Evolutionary conservation across 1,140 invertebrate genomes (phyloP).

Genomic region (Drosophila truncata): DNA sequence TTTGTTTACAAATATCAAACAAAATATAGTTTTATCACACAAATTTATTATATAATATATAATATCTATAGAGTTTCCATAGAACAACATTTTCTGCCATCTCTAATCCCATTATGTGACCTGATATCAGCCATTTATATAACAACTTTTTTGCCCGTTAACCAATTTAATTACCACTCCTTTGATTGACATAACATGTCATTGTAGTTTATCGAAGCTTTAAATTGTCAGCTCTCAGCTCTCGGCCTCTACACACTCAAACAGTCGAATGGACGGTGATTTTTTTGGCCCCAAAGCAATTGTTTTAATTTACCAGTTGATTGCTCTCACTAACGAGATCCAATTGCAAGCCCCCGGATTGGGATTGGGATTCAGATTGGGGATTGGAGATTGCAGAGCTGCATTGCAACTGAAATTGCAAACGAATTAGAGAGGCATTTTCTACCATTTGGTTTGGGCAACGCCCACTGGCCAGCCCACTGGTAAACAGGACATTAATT

Average conservation of each 20-base stretch:
- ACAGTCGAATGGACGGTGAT: conserved; percentile 1
- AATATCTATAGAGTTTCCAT: background rate
- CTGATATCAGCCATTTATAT: background rate
- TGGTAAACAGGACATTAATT: conserved; percentile 77
- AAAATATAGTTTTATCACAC: background rate
- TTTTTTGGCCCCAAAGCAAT: conserved; percentile 41
- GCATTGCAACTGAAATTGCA: conserved; percentile 31
- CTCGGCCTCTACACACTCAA: background rate
- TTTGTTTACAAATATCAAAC: background rate
- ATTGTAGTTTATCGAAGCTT: conserved; percentile 27
- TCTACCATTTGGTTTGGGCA: conserved; percentile 31
- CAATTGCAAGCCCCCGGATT: conserved; percentile 57
- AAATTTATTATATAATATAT: background rate
- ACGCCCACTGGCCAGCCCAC: background rate
- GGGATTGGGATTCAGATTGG: conserved; percentile 7
- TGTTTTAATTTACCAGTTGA: conserved; percentile 79
- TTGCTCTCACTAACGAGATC: conserved; percentile 66
- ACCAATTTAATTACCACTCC: conserved; percentile 19
- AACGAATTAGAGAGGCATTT: conserved; percentile 55
- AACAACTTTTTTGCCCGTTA: background rate
- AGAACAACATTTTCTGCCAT: background rate
- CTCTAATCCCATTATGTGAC: background rate
- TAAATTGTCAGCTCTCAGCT: conserved; percentile 27
- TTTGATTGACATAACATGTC: conserved; percentile 26
- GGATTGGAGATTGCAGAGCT: conserved; percentile 26